Evolutionary conservation across 35 echinoderm and acorn worm genomes (phyloP).

Genomic region (Stichopus chloronotus): DNA sequence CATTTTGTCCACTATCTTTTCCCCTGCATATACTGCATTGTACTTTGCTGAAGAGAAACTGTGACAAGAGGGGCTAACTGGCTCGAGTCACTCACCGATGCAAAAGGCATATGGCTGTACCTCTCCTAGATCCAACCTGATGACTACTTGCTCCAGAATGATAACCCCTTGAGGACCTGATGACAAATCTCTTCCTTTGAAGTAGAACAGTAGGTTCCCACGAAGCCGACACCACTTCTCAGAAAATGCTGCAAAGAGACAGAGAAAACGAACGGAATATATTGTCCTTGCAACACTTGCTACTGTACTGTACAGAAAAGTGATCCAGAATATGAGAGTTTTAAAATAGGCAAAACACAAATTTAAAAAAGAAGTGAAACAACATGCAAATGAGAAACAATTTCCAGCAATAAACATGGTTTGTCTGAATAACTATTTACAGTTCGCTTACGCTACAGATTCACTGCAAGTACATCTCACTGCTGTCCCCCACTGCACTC

Average conservation of each 20-base stretch:
- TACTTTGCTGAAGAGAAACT: too few species aligned
- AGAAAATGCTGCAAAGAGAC: slow-evolving; percentile 71
- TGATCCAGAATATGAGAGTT: neutral
- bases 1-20: too few species aligned
- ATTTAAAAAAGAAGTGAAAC: too few species aligned
- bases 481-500: too few species aligned
- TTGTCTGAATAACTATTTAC: too few species aligned
- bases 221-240: slow-evolving; percentile 97
- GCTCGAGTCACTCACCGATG: slow-evolving; percentile 67
- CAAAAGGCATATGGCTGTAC: slow-evolving; percentile 89
- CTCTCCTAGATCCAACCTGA: slow-evolving; percentile 84
- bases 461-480: too few species aligned
- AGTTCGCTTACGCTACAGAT: too few species aligned
- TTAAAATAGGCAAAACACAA: neutral
- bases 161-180: slow-evolving; percentile 94
- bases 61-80: too few species aligned
- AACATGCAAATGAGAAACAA: too few species aligned
- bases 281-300: neutral
- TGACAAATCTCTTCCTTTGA: slow-evolving; percentile 95
- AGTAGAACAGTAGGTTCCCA: slow-evolving; percentile 95
- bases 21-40: too few species aligned
- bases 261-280: neutral
- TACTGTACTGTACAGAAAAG: neutral
- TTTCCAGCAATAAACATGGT: too few species aligned
- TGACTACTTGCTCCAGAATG: slow-evolving; percentile 85